Evolutionary conservation across 1,140 invertebrate species (phyloP).

Genomic region (Melipona quadrifasciata): DNA sequence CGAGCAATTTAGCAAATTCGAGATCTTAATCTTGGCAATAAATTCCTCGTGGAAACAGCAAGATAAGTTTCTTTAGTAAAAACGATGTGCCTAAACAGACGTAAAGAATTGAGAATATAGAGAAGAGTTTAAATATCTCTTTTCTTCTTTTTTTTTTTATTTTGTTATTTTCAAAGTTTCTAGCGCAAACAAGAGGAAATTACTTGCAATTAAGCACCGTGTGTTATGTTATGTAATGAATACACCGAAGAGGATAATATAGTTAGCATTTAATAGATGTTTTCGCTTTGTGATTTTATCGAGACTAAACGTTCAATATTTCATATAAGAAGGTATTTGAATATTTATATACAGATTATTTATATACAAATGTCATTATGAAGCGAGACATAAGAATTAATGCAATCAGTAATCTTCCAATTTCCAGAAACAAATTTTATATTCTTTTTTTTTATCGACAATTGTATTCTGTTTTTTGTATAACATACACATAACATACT

Average conservation of each 20-base stretch:
- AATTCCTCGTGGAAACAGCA: background rate
- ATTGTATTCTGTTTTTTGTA: too few relatives aligned
- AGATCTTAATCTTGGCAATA: background rate
- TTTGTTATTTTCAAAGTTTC: too few relatives aligned
- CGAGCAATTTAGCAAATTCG: background rate
- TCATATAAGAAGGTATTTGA: background rate
- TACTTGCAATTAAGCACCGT: background rate
- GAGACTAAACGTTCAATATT: background rate
- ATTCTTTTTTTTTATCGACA: too few relatives aligned
- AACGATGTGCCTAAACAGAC: background rate
- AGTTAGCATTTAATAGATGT: background rate
- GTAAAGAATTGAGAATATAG: background rate
- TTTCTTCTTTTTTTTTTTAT: background rate
- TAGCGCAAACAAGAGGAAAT: background rate
- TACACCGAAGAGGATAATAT: too few relatives aligned
- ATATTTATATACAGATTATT: background rate
- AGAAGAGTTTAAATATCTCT: background rate
- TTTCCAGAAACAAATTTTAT: too few relatives aligned
- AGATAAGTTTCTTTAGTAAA: background rate
- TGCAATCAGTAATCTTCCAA: too few relatives aligned
- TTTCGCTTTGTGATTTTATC: background rate
- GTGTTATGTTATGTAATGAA: background rate
- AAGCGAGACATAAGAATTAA: too few relatives aligned
- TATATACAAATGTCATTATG: background rate
- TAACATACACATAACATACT: too few relatives aligned